These are phyloP conservation scores for Zalophus californianus DNA, from an alignment of 2,797 vertebrate species.

Conservation along the genomic window DNA sequence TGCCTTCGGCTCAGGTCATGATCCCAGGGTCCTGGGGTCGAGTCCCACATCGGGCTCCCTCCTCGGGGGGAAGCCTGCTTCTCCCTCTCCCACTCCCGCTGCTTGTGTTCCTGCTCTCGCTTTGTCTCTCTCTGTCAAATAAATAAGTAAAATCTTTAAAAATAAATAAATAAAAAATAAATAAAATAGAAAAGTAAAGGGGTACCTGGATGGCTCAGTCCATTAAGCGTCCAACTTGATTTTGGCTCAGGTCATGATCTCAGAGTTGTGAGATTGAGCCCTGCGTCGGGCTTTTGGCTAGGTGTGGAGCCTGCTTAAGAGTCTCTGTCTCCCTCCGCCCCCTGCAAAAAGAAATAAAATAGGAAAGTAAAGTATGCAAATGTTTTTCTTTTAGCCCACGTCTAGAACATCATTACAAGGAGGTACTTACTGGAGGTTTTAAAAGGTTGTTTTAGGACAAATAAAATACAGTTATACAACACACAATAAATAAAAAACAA, in stretches of 20 bases:
- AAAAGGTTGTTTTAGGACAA: background rate
- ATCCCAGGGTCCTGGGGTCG: background rate
- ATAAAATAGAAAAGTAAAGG: background rate
- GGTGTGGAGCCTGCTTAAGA: background rate
- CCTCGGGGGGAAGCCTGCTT: background rate
- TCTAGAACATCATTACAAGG: background rate
- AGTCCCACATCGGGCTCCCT: background rate
- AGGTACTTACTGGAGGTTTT: background rate
- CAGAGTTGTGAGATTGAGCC: background rate
- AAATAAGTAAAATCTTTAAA: too few species aligned
- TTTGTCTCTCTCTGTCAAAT: too few species aligned
- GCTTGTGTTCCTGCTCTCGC: too few species aligned
- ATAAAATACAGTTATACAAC: conserved; percentile 11
- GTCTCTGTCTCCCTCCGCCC: background rate
- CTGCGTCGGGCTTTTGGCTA: background rate
- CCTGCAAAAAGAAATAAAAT: background rate
- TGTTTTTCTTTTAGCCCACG: conserved; percentile 8
- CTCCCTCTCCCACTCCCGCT: background rate
- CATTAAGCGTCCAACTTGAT: too few species aligned
- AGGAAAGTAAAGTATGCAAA: background rate
- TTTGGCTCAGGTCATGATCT: background rate
- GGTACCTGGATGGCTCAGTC: too few species aligned
- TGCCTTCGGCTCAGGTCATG: background rate
- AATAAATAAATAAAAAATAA: background rate
- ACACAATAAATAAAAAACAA: background rate